Conservation (phyloP, 2,797 vertebrate species). For the Takifugu rubripes region DNA sequence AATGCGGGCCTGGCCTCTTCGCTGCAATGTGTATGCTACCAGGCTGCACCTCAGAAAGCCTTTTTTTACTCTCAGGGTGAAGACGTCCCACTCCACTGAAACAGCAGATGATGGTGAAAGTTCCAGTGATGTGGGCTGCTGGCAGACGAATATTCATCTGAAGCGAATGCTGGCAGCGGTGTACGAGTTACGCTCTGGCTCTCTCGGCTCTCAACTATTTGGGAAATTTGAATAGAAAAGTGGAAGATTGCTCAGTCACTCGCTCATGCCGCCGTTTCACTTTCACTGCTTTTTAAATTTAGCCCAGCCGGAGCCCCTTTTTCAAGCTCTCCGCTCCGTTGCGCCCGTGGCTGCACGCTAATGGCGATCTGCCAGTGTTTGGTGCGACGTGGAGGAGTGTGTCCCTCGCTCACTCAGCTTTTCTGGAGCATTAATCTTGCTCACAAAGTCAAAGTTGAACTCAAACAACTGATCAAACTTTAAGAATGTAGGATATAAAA, state of each 20-base stretch:
- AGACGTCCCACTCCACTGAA: constrained; percentile 10
- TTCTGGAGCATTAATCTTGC: not conserved
- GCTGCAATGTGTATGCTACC: constrained; percentile 16
- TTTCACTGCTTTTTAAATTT: constrained; percentile 49
- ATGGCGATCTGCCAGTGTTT: constrained; percentile 10
- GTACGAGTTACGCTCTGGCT: constrained; percentile 53
- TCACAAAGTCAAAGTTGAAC: too few species aligned
- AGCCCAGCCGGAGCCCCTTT: constrained; percentile 44
- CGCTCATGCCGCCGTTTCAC: constrained; percentile 30
- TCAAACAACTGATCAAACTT: too few species aligned
- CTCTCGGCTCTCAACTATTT: constrained; percentile 41
- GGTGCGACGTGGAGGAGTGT: constrained; percentile 24
- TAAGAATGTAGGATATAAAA: too few species aligned
- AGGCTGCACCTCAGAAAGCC: not conserved
- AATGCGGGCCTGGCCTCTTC: constrained; percentile 14
- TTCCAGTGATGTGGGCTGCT: constrained; percentile 15
- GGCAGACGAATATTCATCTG: constrained; percentile 29
- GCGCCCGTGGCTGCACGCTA: constrained; percentile 26
- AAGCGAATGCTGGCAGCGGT: constrained; percentile 32
- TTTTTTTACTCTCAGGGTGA: constrained; percentile 10
- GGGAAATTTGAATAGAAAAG: constrained; percentile 33
- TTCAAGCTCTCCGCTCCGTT: constrained; percentile 39
- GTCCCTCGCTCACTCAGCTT: not conserved
- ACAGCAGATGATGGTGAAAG: not conserved
- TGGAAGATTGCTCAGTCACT: constrained; percentile 30